Evolutionary conservation across 1,140 invertebrate genomes (phyloP), one percentile per base, ranked within the genome.

Genomic region (Dysdera silvatica): DNA sequence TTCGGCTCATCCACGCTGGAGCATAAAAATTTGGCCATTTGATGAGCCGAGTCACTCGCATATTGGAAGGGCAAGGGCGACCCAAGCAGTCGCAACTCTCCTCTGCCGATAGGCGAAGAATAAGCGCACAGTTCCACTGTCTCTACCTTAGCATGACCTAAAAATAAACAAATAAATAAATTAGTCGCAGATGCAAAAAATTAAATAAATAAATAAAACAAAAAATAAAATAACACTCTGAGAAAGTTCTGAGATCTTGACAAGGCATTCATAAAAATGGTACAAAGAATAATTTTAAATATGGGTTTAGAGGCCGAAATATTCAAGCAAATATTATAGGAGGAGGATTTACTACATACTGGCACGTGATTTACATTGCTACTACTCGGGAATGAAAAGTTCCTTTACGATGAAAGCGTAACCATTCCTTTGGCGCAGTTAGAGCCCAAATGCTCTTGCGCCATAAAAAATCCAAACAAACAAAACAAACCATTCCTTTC

Each of bases 51-150:
- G 29, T 64, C 61, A 31, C 41, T 16, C 29, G 26, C 54, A 26
- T 64, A 58, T 4, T 64, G 54, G 55, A 64, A 64, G n/a, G 61
- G 52, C 28, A 29, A 55, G 43, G 29, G 54, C 55, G 29, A 62
- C 32, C 23, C 33, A 32, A 4, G 20, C 45, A 29, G 49, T 20
- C 18, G 16, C 32, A 37, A n/a, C 35, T n/a, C n/a, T n/a, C 23
- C n/a, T 20, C 47, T 37, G 12, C 6, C 47, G 8, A 10, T 4
- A 18, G 26, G 45, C 28, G 33, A 52, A 26, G 20, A 32, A 33
- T 57, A 58, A 7, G 33, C 61, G 16, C 33, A 57, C 18, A 64
- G 8, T 4, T 64, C 53, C 24, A 64, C 61, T 26, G 28, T 20
- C 55, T 64, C 61, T 10, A 48, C 54, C 49, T 18, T n/a, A 3